Base-by-base conservation (phyloP, 2,797 vertebrate species). In the Peromyscus aztecus region DNA sequence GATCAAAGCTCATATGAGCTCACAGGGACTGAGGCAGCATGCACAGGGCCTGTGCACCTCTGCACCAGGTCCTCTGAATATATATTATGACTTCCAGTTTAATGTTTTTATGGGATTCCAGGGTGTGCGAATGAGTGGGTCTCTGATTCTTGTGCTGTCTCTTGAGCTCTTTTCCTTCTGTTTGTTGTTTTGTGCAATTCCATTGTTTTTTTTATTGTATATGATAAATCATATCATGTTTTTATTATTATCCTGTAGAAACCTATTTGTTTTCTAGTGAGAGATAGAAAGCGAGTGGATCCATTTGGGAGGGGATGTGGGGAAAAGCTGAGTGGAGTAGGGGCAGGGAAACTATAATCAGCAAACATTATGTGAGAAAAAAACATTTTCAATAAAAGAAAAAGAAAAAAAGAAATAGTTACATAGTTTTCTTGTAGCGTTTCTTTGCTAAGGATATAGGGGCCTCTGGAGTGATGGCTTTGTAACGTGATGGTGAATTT, bases 381-480 rank as follows among this genome's bases (percentile, higher is more conserved):
- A 65, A 29, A 17, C 46, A 65, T 46, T 65, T 84, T 84, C 73
- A 75, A 43, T 73, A 23, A 61, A 84, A 34, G 37, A 63, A 84
- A 31, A 63, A 24, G 59, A 61, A 59, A 40, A 59, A 82, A 31
- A 31, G 46, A 69, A 31, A 55, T 71, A 6, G 67, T 31, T 13
- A 13, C 59, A 85, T 10, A 19, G 49, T 77, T 82, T 94, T 37
- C 61, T 27, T 91, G 91, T 55, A 34, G 27, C 65, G 59, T 90
- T 95, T 95, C n/a, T 94, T 95, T 97, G 87, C 77, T 92, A 65
- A 98, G 96, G 65, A 75, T 78, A 57, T 89, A 89, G 94, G 77
- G 77, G 31, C 23, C 69, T 92, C 21, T 31, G n/a, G 88, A 71
- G 34, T 63, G 49, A 27, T 73, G 90, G 63, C 94, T 85, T 95